These are phyloP conservation scores for Oenanthe melanoleuca DNA, from an alignment of 2,113 vertebrate genomes.

Conservation along the genomic window DNA sequence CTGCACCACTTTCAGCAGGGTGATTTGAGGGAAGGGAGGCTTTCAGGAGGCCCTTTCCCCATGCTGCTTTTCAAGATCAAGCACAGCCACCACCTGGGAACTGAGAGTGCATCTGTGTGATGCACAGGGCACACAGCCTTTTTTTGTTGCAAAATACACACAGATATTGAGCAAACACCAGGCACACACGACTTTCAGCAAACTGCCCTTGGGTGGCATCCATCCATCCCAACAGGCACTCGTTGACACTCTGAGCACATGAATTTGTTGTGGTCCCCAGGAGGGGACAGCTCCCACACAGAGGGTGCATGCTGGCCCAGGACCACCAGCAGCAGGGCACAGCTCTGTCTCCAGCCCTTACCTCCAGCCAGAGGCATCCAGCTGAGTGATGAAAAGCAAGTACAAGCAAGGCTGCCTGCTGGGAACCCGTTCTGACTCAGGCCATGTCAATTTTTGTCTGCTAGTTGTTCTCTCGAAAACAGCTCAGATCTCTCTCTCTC, in stretches of 20 bases:
- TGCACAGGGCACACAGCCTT: neutral
- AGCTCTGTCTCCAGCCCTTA: neutral
- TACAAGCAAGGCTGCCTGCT: conserved; percentile 25
- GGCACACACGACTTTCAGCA: neutral
- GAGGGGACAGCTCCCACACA: neutral
- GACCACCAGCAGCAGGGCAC: neutral
- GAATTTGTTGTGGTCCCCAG: neutral
- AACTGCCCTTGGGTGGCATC: neutral
- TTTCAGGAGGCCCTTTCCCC: neutral
- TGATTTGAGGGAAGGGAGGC: neutral
- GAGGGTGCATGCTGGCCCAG: neutral
- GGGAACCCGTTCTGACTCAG: conserved; percentile 35
- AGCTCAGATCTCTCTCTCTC: neutral
- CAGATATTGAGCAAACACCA: neutral
- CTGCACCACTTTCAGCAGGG: neutral
- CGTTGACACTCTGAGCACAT: neutral
- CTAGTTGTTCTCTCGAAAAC: neutral
- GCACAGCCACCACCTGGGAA: neutral
- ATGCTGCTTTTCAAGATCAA: neutral
- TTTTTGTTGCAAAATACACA: neutral
- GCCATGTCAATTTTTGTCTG: neutral
- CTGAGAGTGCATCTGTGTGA: neutral
- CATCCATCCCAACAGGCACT: neutral
- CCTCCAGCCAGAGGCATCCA: conserved; percentile 1
- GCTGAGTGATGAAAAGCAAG: conserved; percentile 45